Evolutionary conservation across 2,888 invertebrate genomes (phyloP).

Genomic region (Pocota personata): DNA sequence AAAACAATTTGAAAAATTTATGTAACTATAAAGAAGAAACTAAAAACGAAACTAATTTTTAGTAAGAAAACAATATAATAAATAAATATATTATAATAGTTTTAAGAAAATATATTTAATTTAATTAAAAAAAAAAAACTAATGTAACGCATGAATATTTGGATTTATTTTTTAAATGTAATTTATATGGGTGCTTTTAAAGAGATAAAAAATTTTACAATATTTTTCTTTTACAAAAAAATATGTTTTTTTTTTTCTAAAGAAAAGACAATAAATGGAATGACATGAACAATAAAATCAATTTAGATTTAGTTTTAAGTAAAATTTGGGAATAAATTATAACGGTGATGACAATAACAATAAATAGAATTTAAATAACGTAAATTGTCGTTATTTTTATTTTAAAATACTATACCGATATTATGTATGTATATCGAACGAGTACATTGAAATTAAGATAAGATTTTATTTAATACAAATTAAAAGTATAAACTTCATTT

Average conservation of each 20-base stretch:
- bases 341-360: slow-evolving; percentile 13
- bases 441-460: not conserved
- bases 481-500: not conserved
- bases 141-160: slow-evolving; percentile 16
- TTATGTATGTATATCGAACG: no score
- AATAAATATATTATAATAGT: slow-evolving; percentile 17
- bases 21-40: not conserved
- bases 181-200: slow-evolving; percentile 35
- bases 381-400: not conserved
- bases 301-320: slow-evolving; percentile 35
- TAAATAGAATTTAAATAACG: not conserved
- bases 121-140: not conserved
- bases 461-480: not conserved
- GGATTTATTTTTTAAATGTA: not conserved
- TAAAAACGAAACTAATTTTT: slow-evolving; percentile 3
- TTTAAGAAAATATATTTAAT: slow-evolving; percentile 25
- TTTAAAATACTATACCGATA: not conserved
- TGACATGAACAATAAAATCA: slow-evolving; percentile 46
- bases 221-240: not conserved
- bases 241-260: not conserved
- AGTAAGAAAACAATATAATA: not conserved
- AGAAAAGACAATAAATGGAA: slow-evolving; percentile 41
- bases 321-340: not conserved
- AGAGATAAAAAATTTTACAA: not conserved
- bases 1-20: slow-evolving; percentile 13